Base-by-base conservation (phyloP, 2,113 vertebrate genomes). In the Tyrannus savana region DNA sequence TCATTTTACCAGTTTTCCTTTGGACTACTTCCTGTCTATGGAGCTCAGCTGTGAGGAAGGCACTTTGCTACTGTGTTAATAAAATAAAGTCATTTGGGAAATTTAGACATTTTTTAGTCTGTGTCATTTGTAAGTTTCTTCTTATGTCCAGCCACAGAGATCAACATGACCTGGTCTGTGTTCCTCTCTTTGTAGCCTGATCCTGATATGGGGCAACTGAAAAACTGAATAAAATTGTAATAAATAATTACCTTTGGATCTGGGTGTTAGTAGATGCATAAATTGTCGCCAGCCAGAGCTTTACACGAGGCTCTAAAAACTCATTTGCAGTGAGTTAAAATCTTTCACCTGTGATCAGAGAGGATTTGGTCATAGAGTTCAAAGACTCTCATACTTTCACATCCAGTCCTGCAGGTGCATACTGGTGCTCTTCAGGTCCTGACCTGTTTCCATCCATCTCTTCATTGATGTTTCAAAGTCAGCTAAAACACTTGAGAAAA, bases 141-240 rank as follows among this genome's bases (percentile, higher is more conserved):
- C 11, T 1, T 41, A 2, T 68, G 46, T 6, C 14, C 11, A 5
- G 27, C 42, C 41, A 28, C 19, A 68, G 73, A 27, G 49, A n/a
- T 39, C 19, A 37, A 3, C 0, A 0, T 55, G 35, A 33, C 23
- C 24, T 74, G 6, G 7, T 68, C 75, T 69, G 52, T 3, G 1
- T 41, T 25, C 35, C 37, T 53, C 12, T 30, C 28, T 60, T 55
- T 83, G n/a, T 37, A 89, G 64, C 46, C 37, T 68, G 62, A 37
- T 39, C n/a, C 25, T 56, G 46, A 60, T 55, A 42, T 4, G 42
- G 6, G 35, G 19, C 56, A 71, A 3, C 58, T 63, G 16, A 24
- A 75, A 68, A 19, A n/a, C 13, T 81, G 27, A 53, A 2, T 37
- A 75, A 55, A 12, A 16, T 33, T 7, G 5, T 9, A 42, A 28